Evolutionary conservation across 2,888 invertebrate species (phyloP).

Genomic region (Sylvicola cinctus): DNA sequence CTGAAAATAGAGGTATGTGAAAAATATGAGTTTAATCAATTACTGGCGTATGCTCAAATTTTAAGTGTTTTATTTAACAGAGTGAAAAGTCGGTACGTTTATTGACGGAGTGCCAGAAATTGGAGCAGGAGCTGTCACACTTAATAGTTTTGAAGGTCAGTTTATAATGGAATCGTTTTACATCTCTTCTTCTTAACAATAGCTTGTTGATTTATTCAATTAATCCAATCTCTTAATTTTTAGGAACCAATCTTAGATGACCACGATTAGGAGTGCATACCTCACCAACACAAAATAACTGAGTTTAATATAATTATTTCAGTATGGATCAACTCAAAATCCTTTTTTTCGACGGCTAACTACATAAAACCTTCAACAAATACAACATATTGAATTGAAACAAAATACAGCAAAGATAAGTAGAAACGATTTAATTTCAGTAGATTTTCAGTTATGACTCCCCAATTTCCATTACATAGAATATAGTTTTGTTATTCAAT

Average conservation of each 20-base stretch:
- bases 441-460: too few species aligned
- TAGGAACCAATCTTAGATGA: slow-evolving; percentile 7
- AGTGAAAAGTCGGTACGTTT: slow-evolving; percentile 5
- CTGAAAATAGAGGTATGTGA: slow-evolving; percentile 43
- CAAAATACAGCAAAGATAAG: too few species aligned
- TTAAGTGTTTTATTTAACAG: slow-evolving; percentile 3
- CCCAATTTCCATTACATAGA: too few species aligned
- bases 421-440: too few species aligned
- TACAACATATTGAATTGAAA: too few species aligned
- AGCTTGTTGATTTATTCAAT: not conserved
- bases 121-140: slow-evolving; percentile 5
- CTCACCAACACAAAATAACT: too few species aligned
- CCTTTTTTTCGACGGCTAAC: too few species aligned
- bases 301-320: too few species aligned
- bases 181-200: too few species aligned
- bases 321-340: too few species aligned
- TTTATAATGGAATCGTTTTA: not conserved
- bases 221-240: not conserved
- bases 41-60: slow-evolving; percentile 1
- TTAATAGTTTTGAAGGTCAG: slow-evolving; percentile 6
- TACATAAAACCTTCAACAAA: too few species aligned
- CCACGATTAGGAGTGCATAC: slow-evolving; percentile 5
- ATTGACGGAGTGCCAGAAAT: slow-evolving; percentile 4
- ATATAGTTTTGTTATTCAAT: too few species aligned
- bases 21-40: not conserved